phyloP scores from a whole-genome alignment of 2,113 vertebrate genomes.

The Corythornis vintsioides region DNA sequence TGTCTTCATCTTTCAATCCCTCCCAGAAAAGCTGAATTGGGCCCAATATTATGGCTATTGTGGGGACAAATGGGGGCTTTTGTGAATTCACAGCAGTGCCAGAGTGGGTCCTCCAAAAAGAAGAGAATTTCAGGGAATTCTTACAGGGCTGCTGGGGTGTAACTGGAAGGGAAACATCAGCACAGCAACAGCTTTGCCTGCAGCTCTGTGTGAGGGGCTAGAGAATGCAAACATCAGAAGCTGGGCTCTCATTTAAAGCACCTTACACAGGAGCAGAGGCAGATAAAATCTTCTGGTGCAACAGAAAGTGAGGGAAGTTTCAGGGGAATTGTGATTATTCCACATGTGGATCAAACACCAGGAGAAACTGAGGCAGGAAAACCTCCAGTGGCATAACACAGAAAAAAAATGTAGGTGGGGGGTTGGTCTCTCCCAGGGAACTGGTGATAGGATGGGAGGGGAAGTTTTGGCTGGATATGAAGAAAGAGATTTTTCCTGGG shows the following conservation, averaged over 20 bases:
- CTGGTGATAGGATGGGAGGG: too few species aligned
- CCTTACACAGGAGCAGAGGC: neutral
- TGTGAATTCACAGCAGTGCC: neutral
- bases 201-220: neutral
- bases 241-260: neutral
- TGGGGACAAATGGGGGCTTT: neutral
- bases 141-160: neutral
- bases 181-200: neutral
- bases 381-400: neutral
- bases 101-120: neutral
- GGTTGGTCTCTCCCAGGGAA: too few species aligned
- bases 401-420: neutral
- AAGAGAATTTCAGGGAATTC: neutral
- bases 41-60: neutral
- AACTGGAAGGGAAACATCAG: neutral
- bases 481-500: too few species aligned
- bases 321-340: neutral
- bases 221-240: neutral
- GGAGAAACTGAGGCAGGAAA: neutral
- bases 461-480: too few species aligned
- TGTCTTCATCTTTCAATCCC: neutral
- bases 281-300: neutral
- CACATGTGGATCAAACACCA: neutral
- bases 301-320: neutral
- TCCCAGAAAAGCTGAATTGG: neutral